Evolutionary conservation across 2,797 vertebrate species (phyloP), one percentile per base, ranked within the genome.

Genomic region (Myotis planiceps): DNA sequence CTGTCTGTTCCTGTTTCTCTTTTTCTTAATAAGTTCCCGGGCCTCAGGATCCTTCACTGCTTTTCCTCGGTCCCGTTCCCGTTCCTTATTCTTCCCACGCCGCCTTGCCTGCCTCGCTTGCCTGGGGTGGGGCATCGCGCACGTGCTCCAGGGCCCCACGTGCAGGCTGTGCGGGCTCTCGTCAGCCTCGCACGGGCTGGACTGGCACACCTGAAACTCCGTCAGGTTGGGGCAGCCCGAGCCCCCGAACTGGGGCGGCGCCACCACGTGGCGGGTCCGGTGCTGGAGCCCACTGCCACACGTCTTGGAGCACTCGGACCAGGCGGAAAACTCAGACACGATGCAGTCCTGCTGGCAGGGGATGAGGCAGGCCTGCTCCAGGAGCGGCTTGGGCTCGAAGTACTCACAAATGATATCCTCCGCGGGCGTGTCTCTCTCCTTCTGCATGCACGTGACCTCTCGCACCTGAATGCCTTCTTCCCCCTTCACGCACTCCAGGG

Each of bases 321-420:
- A 99, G 1, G 99, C 98, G 0, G 99, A 99, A 58, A 99, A 99
- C 72, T 99, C 99, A 0, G 99, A 99, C 95, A 99, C 99, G 0
- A 99, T 99, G 93, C 99, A 99, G 86, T 99, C 99, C 98, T 99
- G 99, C 39, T 98, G 99, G 97, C 99, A 99, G 0, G 99, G 99
- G 96, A 99, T 99, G 97, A 99, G 99, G 97, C 99, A 99, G 0
- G 99, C 99, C 98, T 99, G 99, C 96, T 99, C 99, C 94, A 99
- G 98, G 4, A 99, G 99, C 9, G 99, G 99, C 96, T 99, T 99
- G 1, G 99, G 99, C 97, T 99, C 99, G 65, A 99, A 99, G 98
- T 99, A 99, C 96, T 99, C 99, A 0, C 99, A 99, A 97, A 99
- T 99, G 98, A 98, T 98, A 45, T 99, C 99, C 74, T 99, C 99